Conservation (phyloP, 2,888 invertebrate genomes). For the Drosophila tanythrix region DNA sequence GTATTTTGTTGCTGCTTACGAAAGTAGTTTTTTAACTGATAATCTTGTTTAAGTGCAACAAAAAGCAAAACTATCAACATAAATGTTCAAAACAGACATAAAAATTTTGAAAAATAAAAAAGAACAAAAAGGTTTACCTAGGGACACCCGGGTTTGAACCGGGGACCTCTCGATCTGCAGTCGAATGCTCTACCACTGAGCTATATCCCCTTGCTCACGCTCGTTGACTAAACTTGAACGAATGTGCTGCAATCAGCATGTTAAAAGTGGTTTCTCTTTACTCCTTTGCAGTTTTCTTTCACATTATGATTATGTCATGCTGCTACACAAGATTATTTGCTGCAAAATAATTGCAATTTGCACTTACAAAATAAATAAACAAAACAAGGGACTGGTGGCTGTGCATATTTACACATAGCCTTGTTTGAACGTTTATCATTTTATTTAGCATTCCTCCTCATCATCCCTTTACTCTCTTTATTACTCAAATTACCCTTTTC, state of each 20-base stretch:
- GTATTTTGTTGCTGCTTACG: background rate
- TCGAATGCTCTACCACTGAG: conserved; percentile 81
- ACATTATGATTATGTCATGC: conserved; percentile 10
- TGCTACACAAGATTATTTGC: background rate
- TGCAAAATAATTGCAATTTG: background rate
- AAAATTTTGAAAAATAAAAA: conserved; percentile 16
- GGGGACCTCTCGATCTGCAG: conserved; percentile 82
- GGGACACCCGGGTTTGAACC: conserved; percentile 81
- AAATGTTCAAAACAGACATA: background rate
- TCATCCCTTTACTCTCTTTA: background rate
- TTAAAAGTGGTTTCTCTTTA: background rate
- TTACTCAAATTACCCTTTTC: background rate
- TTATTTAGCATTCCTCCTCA: background rate
- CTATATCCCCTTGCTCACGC: conserved; percentile 68
- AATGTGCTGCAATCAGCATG: background rate
- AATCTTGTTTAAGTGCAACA: background rate
- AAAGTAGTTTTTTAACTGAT: background rate
- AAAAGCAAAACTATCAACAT: background rate
- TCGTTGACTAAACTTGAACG: conserved; percentile 8
- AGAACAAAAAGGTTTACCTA: conserved; percentile 10
- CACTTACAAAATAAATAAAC: background rate
- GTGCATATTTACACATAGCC: background rate
- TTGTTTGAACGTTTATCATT: background rate
- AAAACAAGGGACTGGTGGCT: background rate
- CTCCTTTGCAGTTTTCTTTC: conserved; percentile 3